phyloP scores from a whole-genome alignment of 2,113 vertebrate genomes.

The Albula glossodonta region DNA sequence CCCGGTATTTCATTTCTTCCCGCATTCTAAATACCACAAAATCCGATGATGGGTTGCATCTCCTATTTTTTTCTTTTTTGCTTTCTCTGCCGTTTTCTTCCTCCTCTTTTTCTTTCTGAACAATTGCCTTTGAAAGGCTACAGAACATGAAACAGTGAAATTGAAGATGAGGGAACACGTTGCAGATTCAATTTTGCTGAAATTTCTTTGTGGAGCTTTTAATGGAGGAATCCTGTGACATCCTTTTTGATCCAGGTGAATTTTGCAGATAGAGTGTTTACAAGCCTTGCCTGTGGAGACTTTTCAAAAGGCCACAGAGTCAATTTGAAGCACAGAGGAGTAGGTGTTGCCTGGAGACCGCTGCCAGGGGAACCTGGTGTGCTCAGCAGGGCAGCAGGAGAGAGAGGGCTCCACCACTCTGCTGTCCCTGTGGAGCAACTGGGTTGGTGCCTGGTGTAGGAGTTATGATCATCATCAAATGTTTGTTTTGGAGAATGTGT shows the following conservation, averaged over 20 bases:
- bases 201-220: neutral
- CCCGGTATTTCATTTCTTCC: conserved; percentile 13
- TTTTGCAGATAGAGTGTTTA: neutral
- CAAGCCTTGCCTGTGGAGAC: conserved; percentile 22
- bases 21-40: conserved; percentile 21
- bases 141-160: neutral
- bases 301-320: neutral
- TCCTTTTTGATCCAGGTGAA: neutral
- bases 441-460: neutral
- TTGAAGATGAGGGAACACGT: neutral
- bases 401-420: neutral
- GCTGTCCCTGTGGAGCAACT: neutral
- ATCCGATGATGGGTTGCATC: neutral
- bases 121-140: neutral
- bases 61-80: neutral
- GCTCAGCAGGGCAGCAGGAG: conserved; percentile 49
- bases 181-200: neutral
- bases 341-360: conserved; percentile 56
- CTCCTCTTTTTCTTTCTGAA: neutral
- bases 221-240: neutral
- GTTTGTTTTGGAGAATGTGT: conserved; percentile 42
- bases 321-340: conserved; percentile 22
- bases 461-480: conserved; percentile 24
- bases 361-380: conserved; percentile 45
- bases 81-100: conserved; percentile 7